Conservation (phyloP, 1,140 invertebrate genomes). For the Sitodiplosis mosellana region DNA sequence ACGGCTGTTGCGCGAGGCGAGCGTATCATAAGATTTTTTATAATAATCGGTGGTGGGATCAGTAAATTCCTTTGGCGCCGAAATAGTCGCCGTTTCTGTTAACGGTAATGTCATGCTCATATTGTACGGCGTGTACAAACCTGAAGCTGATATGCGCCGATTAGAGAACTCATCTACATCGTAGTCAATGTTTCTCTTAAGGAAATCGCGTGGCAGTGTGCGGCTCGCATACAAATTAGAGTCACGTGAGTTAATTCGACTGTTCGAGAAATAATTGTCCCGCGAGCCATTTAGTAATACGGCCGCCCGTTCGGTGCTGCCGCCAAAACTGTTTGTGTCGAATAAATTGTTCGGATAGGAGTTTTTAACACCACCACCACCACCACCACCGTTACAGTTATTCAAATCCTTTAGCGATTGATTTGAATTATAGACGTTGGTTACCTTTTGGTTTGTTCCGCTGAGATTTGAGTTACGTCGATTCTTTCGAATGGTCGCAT, state of each 20-base stretch:
- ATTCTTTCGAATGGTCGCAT: constrained; percentile 1
- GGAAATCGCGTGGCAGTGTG: constrained; percentile 19
- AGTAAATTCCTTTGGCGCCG: too few relatives aligned
- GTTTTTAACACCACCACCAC: constrained; percentile 15
- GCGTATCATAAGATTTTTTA: neutral
- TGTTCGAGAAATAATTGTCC: neutral
- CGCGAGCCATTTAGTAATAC: neutral
- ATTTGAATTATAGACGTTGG: neutral
- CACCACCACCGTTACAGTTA: constrained; percentile 11
- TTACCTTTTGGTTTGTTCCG: neutral
- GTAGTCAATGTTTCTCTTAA: constrained; percentile 8
- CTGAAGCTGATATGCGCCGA: neutral
- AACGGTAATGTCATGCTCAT: too few relatives aligned
- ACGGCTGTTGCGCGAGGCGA: neutral
- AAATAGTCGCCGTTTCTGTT: too few relatives aligned
- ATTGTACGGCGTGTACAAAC: neutral
- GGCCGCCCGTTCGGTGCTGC: constrained; percentile 1
- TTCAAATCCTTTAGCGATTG: neutral
- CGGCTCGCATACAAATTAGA: constrained; percentile 12
- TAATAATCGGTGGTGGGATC: neutral
- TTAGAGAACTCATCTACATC: neutral
- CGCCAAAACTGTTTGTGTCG: constrained; percentile 7
- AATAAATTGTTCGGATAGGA: constrained; percentile 6
- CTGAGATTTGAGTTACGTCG: neutral
- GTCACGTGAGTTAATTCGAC: constrained; percentile 1